phyloP scores from a whole-genome alignment of 2,113 vertebrate genomes.

The Xenus cinereus region DNA sequence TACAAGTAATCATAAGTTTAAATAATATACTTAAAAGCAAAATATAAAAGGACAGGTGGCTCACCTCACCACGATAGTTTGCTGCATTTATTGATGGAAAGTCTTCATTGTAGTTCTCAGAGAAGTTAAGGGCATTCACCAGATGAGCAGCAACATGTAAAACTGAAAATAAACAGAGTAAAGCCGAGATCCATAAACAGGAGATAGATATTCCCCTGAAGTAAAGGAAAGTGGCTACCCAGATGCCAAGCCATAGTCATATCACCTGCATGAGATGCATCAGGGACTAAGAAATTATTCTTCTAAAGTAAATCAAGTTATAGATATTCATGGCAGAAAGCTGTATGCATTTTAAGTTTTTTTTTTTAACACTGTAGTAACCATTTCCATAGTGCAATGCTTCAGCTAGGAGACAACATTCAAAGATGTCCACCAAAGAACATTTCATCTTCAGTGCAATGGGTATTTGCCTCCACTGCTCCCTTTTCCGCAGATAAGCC shows the following conservation, averaged over 20 bases:
- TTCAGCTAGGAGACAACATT: background rate
- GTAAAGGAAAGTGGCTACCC: background rate
- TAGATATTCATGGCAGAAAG: background rate
- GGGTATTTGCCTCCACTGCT: background rate
- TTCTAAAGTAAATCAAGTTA: background rate
- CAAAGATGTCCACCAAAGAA: background rate
- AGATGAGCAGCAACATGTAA: conserved; percentile 95
- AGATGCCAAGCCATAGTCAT: background rate
- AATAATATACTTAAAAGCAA: background rate
- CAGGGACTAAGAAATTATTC: background rate
- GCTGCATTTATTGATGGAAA: conserved; percentile 89
- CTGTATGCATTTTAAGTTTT: background rate
- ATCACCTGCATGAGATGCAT: background rate
- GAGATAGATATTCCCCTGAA: background rate
- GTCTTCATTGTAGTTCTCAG: conserved; percentile 84
- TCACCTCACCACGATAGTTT: conserved; percentile 89
- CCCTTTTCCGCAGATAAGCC: background rate
- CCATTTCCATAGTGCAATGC: background rate
- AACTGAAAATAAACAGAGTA: conserved; percentile 69
- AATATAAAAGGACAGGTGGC: conserved; percentile 10
- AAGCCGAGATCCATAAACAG: background rate
- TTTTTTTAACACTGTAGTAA: background rate
- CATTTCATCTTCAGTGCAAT: background rate
- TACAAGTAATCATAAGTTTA: background rate
- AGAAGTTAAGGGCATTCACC: conserved; percentile 89